These are phyloP conservation scores for Mylabris sibirica DNA, from an alignment of 2,888 invertebrate genomes.

Conservation along the genomic window DNA sequence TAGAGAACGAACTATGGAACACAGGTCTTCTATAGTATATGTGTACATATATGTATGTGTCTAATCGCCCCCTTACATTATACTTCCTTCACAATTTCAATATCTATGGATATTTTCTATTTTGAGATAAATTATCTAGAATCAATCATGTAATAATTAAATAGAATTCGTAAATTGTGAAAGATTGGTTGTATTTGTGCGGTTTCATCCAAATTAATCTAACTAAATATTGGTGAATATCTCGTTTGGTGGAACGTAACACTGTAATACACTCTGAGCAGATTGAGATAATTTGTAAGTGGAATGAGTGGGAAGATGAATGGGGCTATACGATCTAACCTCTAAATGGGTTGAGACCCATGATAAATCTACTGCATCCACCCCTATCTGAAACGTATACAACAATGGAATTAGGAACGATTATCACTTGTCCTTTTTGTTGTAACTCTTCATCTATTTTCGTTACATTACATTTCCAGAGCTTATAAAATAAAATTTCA, in stretches of 20 bases:
- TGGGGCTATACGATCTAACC: constrained; percentile 54
- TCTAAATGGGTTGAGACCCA: constrained; percentile 57
- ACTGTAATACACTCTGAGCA: constrained; percentile 16
- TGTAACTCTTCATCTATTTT: constrained; percentile 61
- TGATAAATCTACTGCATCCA: constrained; percentile 58
- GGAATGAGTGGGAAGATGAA: constrained; percentile 49
- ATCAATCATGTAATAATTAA: too few species aligned
- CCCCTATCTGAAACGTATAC: constrained; percentile 46
- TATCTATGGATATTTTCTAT: constrained; percentile 22
- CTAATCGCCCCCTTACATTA: constrained; percentile 51
- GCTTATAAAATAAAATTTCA: too few species aligned
- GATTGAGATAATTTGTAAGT: constrained; percentile 55
- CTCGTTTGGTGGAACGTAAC: not conserved
- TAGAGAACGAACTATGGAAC: constrained; percentile 42
- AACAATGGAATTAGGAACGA: constrained; percentile 60
- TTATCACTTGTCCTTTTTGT: constrained; percentile 60
- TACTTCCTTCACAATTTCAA: constrained; percentile 48
- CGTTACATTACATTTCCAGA: constrained; percentile 15
- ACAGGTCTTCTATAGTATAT: constrained; percentile 34
- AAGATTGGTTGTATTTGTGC: constrained; percentile 9
- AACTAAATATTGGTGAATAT: constrained; percentile 9
- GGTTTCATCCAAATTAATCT: constrained; percentile 3
- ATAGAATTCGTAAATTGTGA: not conserved
- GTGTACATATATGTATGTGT: not conserved
- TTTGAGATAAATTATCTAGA: too few species aligned